Base-by-base conservation (phyloP, 2,888 invertebrate genomes). In the Kryphioiulus occultus region DNA sequence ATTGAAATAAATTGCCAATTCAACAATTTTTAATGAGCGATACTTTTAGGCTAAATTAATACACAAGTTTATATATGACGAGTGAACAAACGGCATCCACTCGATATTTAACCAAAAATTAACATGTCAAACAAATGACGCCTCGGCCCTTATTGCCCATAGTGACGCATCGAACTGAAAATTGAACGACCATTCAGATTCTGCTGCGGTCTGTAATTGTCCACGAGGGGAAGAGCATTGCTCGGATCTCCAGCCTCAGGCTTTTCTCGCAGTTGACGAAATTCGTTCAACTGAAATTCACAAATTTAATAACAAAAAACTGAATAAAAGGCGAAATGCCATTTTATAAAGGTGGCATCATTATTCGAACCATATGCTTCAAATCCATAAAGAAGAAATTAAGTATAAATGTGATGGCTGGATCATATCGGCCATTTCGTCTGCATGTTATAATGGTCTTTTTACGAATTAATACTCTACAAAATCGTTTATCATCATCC, bases 201-300 rank as follows among this genome's bases (percentile, higher is more conserved):
- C 39, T 86, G 86, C 47, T 19, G 26, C 4, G 86, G 78, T 39
- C 86, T 19, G 35, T 35, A 86, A n/a, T 86, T 86, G 35, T 86
- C 68, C 32, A 59, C 53, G 4, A 86, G 35, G 30, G 68, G 68
- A 78, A 15, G 9, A 15, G 78, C 78, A 30, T 78, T 30, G 22
- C 30, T 78, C 12, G 78, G 78, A 78, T 30, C 30, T 30, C 22
- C 26, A 12, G 10, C 12, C 3, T 15, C 30, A 30, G 30, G 30
- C 15, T 78, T 78, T 78, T 30, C 78, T 15, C 15, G 26, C 78
- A 78, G 30, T 5, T 78, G 30, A 30, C 78, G 78, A 78, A 78
- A 78, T 78, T 78, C 15, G 26, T 78, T 78, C 30, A 78, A 30
- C 78, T 78, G 30, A 78, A 78, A 78, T 78, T 78, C 26, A 4